phyloP scores from a whole-genome alignment of 2,888 invertebrate genomes.

The Venusia cambrica region DNA sequence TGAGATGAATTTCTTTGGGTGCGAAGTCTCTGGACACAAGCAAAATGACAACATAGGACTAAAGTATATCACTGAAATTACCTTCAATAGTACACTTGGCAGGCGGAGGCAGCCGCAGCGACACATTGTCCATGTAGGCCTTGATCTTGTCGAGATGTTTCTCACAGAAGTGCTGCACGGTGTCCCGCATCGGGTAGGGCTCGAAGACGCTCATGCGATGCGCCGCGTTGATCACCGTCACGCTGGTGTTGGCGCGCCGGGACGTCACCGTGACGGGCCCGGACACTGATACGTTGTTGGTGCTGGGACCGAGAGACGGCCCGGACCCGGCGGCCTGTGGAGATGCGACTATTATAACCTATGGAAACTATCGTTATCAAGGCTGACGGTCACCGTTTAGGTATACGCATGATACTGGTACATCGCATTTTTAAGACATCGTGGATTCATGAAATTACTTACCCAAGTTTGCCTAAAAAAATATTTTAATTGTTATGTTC shows the following conservation, averaged over 20 bases:
- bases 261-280: constrained; percentile 84
- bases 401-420: no score
- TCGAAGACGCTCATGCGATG: constrained; percentile 91
- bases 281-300: constrained; percentile 61
- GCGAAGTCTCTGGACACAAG: no score
- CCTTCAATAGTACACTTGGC: constrained; percentile 97
- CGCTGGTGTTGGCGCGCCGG: constrained; percentile 86
- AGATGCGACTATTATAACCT: no score
- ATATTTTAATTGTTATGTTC: no score
- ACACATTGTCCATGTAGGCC: constrained; percentile 93
- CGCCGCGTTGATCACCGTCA: constrained; percentile 82
- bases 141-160: constrained; percentile 96
- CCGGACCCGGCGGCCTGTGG: constrained; percentile 33
- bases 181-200: constrained; percentile 94
- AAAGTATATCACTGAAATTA: constrained; percentile 55
- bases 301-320: constrained; percentile 27
- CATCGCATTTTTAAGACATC: no score
- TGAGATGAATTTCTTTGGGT: no score
- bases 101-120: constrained; percentile 92
- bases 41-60: no score
- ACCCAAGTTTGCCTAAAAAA: no score
- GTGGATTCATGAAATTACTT: no score
- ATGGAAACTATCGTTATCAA: no score
- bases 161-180: constrained; percentile 97
- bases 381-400: no score